Evolutionary conservation across 2,113 vertebrate genomes (phyloP), one percentile per base, ranked within the genome.

Genomic region (Sander lucioperca): DNA sequence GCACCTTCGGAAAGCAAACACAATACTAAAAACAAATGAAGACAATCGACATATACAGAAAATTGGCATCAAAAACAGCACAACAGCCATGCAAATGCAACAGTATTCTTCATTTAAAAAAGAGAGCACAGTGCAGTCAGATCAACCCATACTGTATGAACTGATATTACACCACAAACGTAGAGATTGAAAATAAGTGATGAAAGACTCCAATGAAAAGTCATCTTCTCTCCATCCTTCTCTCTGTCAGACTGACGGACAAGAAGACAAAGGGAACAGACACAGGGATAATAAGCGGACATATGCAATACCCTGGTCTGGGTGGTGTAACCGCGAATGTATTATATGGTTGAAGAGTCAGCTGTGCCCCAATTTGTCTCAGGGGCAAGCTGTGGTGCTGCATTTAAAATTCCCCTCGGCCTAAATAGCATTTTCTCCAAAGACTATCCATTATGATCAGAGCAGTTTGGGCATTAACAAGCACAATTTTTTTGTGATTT

Each of bases 201-300:
- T 14, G 54, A 74, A 27, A 65, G 36, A 15, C 45, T 73, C 33
- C 7, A 54, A 11, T 83, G 7, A 57, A 76, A 76, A 67, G 62
- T 89, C 87, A 86, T 85, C 83, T 88, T 82, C 58, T 84, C 67
- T 53, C 30, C 56, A 43, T 89, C 79, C 70, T 11, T 67, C 25
- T 79, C 82, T 62, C 45, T 81, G 86, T 76, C 86, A 87, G 80
- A 83, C 89, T 91, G 84, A 69, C 2, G 39, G 71, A 75, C 73
- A 65, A 69, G 58, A 43, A 59, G 54, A 83, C 77, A 90, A 79
- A 83, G 58, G 57, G 25, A 45, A 74, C 54, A 76, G 53, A 86
- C 71, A 71, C 71, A 71, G 25, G 76, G 74, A 62, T 56, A 59
- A 74, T 61, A 21, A 83, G 62, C 13, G 1, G n/a, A 83, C 39